phyloP scores from a whole-genome alignment of 2,113 vertebrate species.

The Agelaius phoeniceus region DNA sequence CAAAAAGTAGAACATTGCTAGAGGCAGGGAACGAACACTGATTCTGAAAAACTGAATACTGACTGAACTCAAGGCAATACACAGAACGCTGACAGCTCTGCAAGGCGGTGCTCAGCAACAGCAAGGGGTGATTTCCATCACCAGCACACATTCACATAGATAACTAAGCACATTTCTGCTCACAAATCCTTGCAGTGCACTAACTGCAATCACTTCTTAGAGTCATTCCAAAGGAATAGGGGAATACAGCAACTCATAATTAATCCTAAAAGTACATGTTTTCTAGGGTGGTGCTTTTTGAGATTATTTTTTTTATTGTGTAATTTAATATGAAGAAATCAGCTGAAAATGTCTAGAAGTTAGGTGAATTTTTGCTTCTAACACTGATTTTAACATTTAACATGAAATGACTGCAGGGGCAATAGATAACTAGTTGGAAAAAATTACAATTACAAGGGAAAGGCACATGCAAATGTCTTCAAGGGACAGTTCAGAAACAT shows the following conservation, averaged over 20 bases:
- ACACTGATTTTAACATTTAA: slow-evolving; percentile 32
- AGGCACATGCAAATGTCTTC: slow-evolving; percentile 65
- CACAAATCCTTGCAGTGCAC: slow-evolving; percentile 14
- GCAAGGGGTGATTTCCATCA: not conserved
- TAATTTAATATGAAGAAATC: not conserved
- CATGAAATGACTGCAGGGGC: slow-evolving; percentile 7
- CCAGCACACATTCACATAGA: not conserved
- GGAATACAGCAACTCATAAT: slow-evolving; percentile 36
- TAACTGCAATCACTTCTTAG: slow-evolving; percentile 10
- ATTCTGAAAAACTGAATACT: slow-evolving; percentile 17
- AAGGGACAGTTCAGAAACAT: slow-evolving; percentile 46
- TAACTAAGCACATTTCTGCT: slow-evolving; percentile 12
- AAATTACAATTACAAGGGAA: slow-evolving; percentile 51
- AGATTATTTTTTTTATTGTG: not conserved
- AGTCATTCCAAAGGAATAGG: not conserved
- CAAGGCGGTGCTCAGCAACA: slow-evolving; percentile 13
- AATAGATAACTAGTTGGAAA: slow-evolving; percentile 27
- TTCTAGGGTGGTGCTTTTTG: not conserved
- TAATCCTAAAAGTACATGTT: slow-evolving; percentile 21
- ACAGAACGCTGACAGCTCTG: not conserved
- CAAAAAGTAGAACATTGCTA: slow-evolving; percentile 35
- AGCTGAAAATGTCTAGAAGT: not conserved
- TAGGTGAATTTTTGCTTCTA: slow-evolving; percentile 1
- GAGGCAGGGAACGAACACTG: slow-evolving; percentile 25
- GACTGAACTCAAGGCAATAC: not conserved